Evolutionary conservation across 2,888 invertebrate species (phyloP).

Genomic region (Alloplasta piceator): DNA sequence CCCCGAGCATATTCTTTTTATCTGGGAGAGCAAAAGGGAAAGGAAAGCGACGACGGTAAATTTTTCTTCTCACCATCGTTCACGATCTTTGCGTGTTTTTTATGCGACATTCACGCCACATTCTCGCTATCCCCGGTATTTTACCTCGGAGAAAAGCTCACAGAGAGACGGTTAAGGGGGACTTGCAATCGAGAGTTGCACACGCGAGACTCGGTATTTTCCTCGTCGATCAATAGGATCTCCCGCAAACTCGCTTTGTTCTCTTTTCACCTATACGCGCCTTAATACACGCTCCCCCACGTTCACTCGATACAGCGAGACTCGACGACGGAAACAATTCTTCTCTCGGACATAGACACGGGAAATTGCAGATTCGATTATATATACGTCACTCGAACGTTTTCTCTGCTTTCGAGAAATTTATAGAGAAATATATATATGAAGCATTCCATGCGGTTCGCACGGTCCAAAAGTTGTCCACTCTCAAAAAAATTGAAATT

Average conservation of each 20-base stretch:
- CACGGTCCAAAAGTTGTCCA: no score
- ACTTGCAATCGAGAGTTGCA: conserved; percentile 38
- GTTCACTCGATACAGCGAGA: conserved; percentile 2
- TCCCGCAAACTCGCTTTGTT: conserved; percentile 4
- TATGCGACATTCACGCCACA: conserved; percentile 8
- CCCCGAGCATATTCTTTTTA: conserved; percentile 31
- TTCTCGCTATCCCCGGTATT: conserved; percentile 26
- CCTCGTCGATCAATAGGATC: conserved; percentile 53
- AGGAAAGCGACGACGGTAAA: conserved; percentile 15
- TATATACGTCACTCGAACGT: conserved; percentile 47
- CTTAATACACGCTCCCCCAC: conserved; percentile 1
- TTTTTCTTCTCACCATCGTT: conserved; percentile 33
- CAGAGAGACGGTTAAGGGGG: background rate
- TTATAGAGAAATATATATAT: background rate
- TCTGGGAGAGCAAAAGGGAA: conserved; percentile 1
- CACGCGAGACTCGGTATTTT: conserved; percentile 43
- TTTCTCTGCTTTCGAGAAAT: conserved; percentile 16
- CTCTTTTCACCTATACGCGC: conserved; percentile 1
- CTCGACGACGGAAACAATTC: conserved; percentile 58
- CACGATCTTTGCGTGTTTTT: conserved; percentile 15
- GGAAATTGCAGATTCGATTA: conserved; percentile 64
- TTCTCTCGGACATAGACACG: conserved; percentile 57
- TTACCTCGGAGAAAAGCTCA: background rate
- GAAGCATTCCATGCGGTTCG: no score
- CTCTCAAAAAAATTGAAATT: no score